A percentile compares a stretch with the other conserved stretches of the same genome.
phyloP scores from a whole-genome alignment of 2,113 vertebrate species.

The Calcarius ornatus region DNA sequence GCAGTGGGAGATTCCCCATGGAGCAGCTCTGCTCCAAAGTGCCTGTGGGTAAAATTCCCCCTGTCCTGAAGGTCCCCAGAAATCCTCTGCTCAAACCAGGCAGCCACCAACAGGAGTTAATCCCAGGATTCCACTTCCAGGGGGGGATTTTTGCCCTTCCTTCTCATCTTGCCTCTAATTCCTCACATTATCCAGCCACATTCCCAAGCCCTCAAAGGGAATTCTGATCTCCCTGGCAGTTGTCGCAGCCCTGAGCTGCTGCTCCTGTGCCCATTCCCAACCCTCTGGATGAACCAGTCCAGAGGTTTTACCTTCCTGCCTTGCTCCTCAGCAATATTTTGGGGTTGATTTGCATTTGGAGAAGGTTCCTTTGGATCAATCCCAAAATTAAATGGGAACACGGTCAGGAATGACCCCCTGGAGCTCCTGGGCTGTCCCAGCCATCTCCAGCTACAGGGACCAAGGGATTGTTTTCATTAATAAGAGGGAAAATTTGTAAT shows the following conservation, averaged over 20 bases:
- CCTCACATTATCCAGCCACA: accelerated
- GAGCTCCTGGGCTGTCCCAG: not conserved
- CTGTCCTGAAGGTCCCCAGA: not conserved
- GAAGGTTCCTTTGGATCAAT: not conserved
- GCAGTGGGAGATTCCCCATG: accelerated
- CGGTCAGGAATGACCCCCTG: not conserved
- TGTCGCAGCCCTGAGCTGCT: not conserved
- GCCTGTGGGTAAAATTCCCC: not conserved
- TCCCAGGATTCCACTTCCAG: not conserved
- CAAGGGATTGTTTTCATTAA: not conserved
- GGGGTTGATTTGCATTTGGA: not conserved
- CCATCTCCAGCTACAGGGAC: not conserved
- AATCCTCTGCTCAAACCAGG: not conserved
- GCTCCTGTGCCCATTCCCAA: not conserved
- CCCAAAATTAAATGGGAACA: not conserved
- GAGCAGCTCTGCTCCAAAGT: not conserved
- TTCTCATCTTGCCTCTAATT: not conserved
- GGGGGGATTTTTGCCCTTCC: not conserved
- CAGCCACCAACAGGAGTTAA: not conserved
- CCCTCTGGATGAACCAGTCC: not conserved
- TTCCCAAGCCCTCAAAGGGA: not conserved
- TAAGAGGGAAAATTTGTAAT: not conserved
- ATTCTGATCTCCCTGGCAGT: not conserved
- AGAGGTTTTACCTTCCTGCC: not conserved
- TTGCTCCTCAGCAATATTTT: not conserved